Evolutionary conservation across 2,888 invertebrate species (phyloP).

Genomic region (Aplocera efformata): DNA sequence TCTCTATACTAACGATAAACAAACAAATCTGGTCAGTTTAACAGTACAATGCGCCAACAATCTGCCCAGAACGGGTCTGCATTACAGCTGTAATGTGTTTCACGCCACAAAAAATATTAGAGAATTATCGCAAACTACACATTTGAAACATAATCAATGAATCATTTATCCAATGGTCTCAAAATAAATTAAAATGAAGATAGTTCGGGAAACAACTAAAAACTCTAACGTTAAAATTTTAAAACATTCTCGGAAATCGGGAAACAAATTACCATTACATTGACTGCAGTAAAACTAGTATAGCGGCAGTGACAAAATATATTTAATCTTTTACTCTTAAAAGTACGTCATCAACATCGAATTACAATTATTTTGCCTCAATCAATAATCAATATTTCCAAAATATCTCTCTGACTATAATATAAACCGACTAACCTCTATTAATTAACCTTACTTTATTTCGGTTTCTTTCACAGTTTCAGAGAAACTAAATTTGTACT

Average conservation of each 20-base stretch:
- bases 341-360: conserved; percentile 42
- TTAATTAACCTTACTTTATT: conserved; percentile 18
- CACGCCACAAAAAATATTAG: conserved; percentile 57
- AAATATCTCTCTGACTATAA: conserved; percentile 57
- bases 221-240: conserved; percentile 40
- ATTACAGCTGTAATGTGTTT: conserved; percentile 67
- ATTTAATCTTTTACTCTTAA: conserved; percentile 52
- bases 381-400: conserved; percentile 43
- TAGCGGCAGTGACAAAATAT: conserved; percentile 76
- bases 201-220: neutral
- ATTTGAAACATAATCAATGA: conserved; percentile 21
- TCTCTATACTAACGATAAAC: neutral
- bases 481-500: conserved; percentile 56
- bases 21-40: conserved; percentile 13
- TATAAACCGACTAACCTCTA: conserved; percentile 13
- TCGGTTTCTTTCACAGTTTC: conserved; percentile 12
- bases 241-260: conserved; percentile 29
- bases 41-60: conserved; percentile 6
- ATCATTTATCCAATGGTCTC: conserved; percentile 15
- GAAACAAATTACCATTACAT: conserved; percentile 23
- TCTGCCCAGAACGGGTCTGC: conserved; percentile 32
- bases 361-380: conserved; percentile 44
- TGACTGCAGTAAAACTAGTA: conserved; percentile 48
- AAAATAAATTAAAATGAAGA: conserved; percentile 11
- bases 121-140: conserved; percentile 30